Conservation (phyloP, 2,888 invertebrate species). For the Conistra vaccinii region DNA sequence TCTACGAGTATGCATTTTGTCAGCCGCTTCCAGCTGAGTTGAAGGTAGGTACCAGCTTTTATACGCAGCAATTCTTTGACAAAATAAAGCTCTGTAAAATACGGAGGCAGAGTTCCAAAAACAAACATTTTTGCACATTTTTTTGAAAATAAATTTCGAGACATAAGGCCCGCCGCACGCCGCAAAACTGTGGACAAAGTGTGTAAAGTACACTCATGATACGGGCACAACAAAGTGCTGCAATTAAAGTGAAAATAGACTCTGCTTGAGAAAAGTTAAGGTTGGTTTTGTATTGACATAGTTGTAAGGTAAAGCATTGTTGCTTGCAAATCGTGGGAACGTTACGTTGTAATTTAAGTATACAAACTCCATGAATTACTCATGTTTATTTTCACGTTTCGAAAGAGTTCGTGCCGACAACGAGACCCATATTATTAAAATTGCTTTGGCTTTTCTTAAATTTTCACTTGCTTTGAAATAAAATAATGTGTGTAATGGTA, state of each 20-base stretch:
- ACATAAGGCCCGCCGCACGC: conserved; percentile 41
- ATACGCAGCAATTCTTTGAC: not conserved
- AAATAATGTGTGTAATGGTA: conserved; percentile 2
- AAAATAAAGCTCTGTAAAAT: conserved; percentile 21
- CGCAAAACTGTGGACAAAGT: conserved; percentile 61
- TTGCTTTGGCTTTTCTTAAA: conserved; percentile 35
- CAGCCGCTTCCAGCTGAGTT: not conserved
- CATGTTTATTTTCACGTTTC: conserved; percentile 58
- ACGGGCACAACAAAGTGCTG: conserved; percentile 20
- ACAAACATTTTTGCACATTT: conserved; percentile 27
- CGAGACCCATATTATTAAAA: conserved; percentile 42
- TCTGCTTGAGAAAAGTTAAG: fast-evolving
- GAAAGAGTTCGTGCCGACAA: conserved; percentile 54
- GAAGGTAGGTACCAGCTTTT: not conserved
- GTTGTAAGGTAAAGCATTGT: conserved; percentile 24
- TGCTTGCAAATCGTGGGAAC: conserved; percentile 42
- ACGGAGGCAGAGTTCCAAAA: conserved; percentile 10
- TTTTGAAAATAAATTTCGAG: conserved; percentile 17
- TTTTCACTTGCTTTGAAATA: conserved; percentile 9
- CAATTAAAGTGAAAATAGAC: conserved; percentile 3
- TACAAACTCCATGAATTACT: conserved; percentile 56
- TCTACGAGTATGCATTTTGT: not conserved
- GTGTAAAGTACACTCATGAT: conserved; percentile 25
- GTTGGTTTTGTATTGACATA: conserved; percentile 34
- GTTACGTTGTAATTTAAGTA: conserved; percentile 53